Percentiles rank a stretch among this genome's conserved stretches.
These are phyloP conservation scores for Parauchenoglanis punctatus DNA, from an alignment of 2,797 vertebrate genomes.

Conservation along the genomic window DNA sequence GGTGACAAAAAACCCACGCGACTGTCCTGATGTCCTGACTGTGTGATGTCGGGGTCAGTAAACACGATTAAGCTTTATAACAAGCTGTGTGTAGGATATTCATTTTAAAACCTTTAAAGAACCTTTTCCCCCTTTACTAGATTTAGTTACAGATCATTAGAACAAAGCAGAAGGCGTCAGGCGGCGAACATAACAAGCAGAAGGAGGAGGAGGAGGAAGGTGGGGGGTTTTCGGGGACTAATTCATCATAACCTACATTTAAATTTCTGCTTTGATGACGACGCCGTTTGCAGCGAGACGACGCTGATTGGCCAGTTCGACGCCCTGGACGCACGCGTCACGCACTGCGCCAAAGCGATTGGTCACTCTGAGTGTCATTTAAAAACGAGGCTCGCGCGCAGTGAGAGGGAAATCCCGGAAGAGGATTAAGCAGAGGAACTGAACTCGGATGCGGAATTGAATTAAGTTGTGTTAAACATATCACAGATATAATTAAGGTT, in stretches of 20 bases:
- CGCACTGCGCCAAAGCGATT: constrained; percentile 59
- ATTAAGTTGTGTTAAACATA: not conserved
- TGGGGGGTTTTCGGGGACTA: constrained; percentile 61
- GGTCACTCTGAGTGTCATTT: constrained; percentile 61
- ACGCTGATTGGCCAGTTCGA: constrained; percentile 62
- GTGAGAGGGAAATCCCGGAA: constrained; percentile 59
- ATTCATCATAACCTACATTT: constrained; percentile 69
- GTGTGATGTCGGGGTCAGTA: not conserved
- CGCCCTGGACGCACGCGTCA: constrained; percentile 51
- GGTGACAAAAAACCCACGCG: not conserved
- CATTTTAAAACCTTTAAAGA: not conserved
- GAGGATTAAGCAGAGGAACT: constrained; percentile 42
- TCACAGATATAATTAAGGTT: constrained; percentile 9
- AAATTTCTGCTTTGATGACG: constrained; percentile 71
- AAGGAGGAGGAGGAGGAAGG: constrained; percentile 54
- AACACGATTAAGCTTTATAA: constrained; percentile 1
- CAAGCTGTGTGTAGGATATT: not conserved
- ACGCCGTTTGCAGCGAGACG: constrained; percentile 46
- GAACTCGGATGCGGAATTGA: not conserved
- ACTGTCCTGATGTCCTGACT: not conserved
- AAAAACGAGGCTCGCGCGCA: constrained; percentile 37
- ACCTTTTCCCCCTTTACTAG: not conserved
- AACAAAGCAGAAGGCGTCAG: constrained; percentile 67
- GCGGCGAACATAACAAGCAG: constrained; percentile 25
- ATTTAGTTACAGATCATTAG: constrained; percentile 42